Evolutionary conservation across 2,113 vertebrate genomes (phyloP).

Genomic region (Oreocharis arfaki): DNA sequence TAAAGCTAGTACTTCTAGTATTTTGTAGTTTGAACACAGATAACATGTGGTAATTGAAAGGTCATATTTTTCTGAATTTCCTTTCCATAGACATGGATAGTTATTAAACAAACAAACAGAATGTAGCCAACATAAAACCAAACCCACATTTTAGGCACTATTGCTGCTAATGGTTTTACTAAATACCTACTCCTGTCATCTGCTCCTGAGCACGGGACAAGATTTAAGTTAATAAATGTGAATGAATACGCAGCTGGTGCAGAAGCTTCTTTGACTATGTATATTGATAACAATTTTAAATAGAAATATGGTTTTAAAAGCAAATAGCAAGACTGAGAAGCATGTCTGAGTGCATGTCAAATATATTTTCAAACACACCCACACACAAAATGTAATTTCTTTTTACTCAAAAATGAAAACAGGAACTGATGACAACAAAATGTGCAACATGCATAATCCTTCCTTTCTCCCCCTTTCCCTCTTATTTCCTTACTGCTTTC

Average conservation of each 20-base stretch:
- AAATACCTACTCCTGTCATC: neutral
- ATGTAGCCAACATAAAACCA: neutral
- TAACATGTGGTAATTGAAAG: neutral
- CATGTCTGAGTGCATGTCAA: neutral
- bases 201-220: neutral
- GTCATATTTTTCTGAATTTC: neutral
- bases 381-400: neutral
- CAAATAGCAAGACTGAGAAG: fast-evolving
- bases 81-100: neutral
- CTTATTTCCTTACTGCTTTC: neutral
- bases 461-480: neutral
- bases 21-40: neutral
- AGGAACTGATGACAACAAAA: neutral
- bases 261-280: neutral
- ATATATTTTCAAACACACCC: neutral
- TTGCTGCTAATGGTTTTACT: neutral
- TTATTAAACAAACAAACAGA: neutral
- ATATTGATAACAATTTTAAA: neutral
- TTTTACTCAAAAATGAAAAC: neutral
- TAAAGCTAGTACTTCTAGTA: neutral
- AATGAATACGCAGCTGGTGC: neutral
- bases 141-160: neutral
- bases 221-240: neutral
- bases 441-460: neutral
- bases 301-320: neutral